Evolutionary conservation across 2,797 vertebrate species (phyloP), one percentile per base, ranked within the genome.

Genomic region (Leontopithecus rosalia): DNA sequence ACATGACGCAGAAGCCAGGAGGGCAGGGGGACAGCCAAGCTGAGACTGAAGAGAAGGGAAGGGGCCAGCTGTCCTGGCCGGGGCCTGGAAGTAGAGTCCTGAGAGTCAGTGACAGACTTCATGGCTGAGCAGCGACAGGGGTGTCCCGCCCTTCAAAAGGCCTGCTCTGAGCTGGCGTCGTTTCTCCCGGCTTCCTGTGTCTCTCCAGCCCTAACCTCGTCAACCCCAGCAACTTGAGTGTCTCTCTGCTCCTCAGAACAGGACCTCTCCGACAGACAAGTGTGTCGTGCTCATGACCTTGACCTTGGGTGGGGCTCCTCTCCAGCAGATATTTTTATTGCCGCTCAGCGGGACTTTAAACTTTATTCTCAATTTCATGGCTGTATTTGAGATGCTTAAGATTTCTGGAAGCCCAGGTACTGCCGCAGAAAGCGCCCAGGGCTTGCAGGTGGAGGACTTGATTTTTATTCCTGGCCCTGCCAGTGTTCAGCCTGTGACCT

Each of bases 241-340:
- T 6, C 0, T 19, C 90, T 28, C 5, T 55, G 41, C 3, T 57
- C 70, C 33, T 30, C 3, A 24, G n/a, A 46, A 7, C 4, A 13
- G 3, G n/a, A 36, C 2, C 0, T 2, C 48, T 7, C 33, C 2
- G 10, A n/a, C 73, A 5, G 2, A 30, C 6, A 26, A 20, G 72
- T 19, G 19, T 0, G 0, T 4, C 5, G 1, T 28, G 2, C 2
- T n/a, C 2, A 1, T 1, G 0, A 15, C 7, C 30, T 4, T 5
- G 87, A 14, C 20, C 26, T 15, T 33, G 1, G 70, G 50, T 5
- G 13, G 76, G 24, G 58, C 39, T 1, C 52, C n/a, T 5, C 7
- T 11, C 5, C 3, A 4, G 24, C 8, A 11, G 17, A 19, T 20
- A 14, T 33, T 43, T 43, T 10, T 19, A 17, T 1, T 0, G 55